These are phyloP conservation scores for Cinclus cinclus DNA, from an alignment of 2,113 vertebrate genomes.

Conservation along the genomic window DNA sequence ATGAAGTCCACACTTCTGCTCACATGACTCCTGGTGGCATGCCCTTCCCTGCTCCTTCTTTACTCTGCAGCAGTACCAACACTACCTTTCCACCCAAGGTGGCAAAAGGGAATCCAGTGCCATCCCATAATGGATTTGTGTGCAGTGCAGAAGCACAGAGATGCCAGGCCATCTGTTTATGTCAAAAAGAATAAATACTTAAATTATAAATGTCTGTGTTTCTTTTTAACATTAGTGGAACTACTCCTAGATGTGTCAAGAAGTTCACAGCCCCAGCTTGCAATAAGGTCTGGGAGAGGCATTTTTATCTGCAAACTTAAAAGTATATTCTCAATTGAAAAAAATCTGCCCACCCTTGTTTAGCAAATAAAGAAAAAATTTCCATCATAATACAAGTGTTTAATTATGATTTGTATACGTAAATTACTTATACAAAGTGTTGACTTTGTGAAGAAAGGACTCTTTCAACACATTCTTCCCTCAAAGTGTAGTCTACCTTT, in stretches of 20 bases:
- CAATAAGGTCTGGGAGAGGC: conserved; percentile 63
- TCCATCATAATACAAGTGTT: neutral
- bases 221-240: conserved; percentile 21
- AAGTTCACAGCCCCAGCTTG: conserved; percentile 67
- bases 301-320: conserved; percentile 33
- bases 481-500: conserved; percentile 38
- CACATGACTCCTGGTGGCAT: neutral
- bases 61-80: neutral
- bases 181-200: conserved; percentile 30
- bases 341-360: conserved; percentile 9
- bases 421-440: conserved; percentile 24
- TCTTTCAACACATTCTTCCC: neutral
- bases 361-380: conserved; percentile 45
- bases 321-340: neutral
- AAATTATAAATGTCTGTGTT: conserved; percentile 18
- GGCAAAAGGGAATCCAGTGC: neutral
- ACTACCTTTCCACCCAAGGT: neutral
- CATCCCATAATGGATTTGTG: neutral
- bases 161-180: conserved; percentile 47
- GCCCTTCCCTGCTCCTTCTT: neutral
- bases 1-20: conserved; percentile 21
- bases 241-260: conserved; percentile 31
- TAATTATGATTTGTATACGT: conserved; percentile 15
- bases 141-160: conserved; percentile 41
- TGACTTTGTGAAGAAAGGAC: conserved; percentile 29